Base-by-base conservation (phyloP, 2,113 vertebrate genomes). In the Silurus asotus region DNA sequence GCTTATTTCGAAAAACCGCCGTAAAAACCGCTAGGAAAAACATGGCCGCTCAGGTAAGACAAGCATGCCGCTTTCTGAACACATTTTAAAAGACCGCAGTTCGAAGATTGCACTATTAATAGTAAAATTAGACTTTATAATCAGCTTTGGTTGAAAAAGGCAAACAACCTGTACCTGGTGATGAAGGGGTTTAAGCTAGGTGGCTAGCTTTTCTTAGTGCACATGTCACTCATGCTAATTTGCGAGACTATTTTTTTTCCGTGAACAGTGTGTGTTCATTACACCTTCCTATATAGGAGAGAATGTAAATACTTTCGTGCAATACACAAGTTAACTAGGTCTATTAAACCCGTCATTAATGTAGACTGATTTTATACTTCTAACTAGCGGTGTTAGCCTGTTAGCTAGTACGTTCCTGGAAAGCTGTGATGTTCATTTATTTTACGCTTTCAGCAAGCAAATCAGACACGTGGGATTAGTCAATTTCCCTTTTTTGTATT, bases 41-140 rank as follows among this genome's bases (percentile, higher is more conserved):
- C 89, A 93, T 93, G 93, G 86, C 89, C 56, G 89, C 86, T 17
- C 87, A 92, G 94, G 95, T 95, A 78, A 93, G 53, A 11, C 6
- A 20, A 37, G 15, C 48, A 5, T 51, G 51, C 11, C 0, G 20
- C 19, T 28, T 82, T 72, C 23, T 67, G 5, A 65, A 28, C 45
- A n/a, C 23, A 17, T 25, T 81, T 56, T 17, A 14, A 13, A n/a
- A 4, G 7, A 11, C 2, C 56, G 5, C 28, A 77, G 23, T 77
- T 56, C 25, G 56, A 7, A 37, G 8, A 20, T 49, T 0, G 8
- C 6, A 9, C 17, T 10, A 20, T 49, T 51, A 6, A 13, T 11
- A 51, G 20, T 1, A 53, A 10, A 13, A 13, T 75, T 75, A 51
- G 4, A 51, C 0, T n/a, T 75, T 23, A 53, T 53, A 0, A 19